Conservation (phyloP, 2,888 invertebrate species). For the Pyrrhia umbra region DNA sequence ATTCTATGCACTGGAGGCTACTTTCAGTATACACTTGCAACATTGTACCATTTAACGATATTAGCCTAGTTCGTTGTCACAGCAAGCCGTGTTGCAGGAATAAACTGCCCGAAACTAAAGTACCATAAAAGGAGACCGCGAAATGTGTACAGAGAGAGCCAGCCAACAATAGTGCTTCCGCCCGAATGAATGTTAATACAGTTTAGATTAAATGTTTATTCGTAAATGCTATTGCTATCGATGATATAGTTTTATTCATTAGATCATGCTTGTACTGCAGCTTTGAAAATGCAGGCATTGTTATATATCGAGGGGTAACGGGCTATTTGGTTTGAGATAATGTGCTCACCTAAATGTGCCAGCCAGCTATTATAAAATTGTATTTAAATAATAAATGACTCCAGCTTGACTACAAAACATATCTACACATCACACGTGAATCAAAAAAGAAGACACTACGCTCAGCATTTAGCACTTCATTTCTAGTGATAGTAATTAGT, state of each 20-base stretch:
- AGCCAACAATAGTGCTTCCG: slow-evolving; percentile 62
- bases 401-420: too few species aligned
- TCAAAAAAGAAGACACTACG: too few species aligned
- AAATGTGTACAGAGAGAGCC: slow-evolving; percentile 63
- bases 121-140: slow-evolving; percentile 77
- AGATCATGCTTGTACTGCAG: too few species aligned
- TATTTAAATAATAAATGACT: too few species aligned
- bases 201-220: slow-evolving; percentile 64
- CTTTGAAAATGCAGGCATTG: too few species aligned
- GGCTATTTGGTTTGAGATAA: too few species aligned
- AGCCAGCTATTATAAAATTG: too few species aligned
- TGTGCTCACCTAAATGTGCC: too few species aligned
- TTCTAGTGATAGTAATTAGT: too few species aligned
- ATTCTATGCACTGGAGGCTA: slow-evolving; percentile 60
- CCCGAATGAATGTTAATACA: slow-evolving; percentile 63
- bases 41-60: slow-evolving; percentile 81
- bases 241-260: slow-evolving; percentile 36
- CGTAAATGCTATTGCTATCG: slow-evolving; percentile 29
- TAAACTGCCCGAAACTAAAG: slow-evolving; percentile 76
- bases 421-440: too few species aligned
- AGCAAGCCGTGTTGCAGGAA: slow-evolving; percentile 66
- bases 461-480: too few species aligned
- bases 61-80: slow-evolving; percentile 75
- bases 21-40: slow-evolving; percentile 69
- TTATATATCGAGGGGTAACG: too few species aligned